Base-by-base conservation (phyloP, 2,113 vertebrate species). In the Boulengerochromis microlepis region DNA sequence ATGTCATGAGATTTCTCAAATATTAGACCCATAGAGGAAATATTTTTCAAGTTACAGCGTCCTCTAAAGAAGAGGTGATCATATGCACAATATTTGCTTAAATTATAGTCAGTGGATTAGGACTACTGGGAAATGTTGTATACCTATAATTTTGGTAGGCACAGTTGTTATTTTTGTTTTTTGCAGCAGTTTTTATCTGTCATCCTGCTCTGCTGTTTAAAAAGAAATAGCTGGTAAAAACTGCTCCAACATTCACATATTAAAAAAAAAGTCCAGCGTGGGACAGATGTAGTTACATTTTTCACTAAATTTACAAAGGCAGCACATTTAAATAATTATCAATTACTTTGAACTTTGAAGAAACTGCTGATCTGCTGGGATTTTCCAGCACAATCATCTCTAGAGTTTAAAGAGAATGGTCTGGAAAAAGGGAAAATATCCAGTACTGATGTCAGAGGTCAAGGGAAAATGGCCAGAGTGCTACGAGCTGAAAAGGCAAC, bases 191-290 rank as follows among this genome's bases (percentile, higher is more conserved):
- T 42, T 69, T 40, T 69, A 15, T 69, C 64, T 15, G 64, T 13
- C 19, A 69, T 40, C n/a, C 3, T 40, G 35, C 33, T 22, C 33
- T 13, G 33, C 33, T 69, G 11, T 69, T 66, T 66, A 66, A 38
- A 35, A 66, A 38, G 7, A 71, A 71, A 10, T 71, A 42, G 66
- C n/a, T 42, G 35, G n/a, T 6, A 71, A 71, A 71, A 71, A 42
- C 61, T 5, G 66, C 38, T 71, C 5, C 12, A 42, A 42, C n/a
- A 24, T 42, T 71, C n/a, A 71, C 38, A 71, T 42, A 71, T 42
- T 66, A 18, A 0, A 0, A 16, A 3, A 38, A 13, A 22, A 1
- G 3, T 69, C 8, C 12, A 42, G 5, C 8, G n/a, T 24, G 35
- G 35, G 66, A 42, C n/a, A 42, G 3, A 71, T 42, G n/a, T 24